phyloP scores from a whole-genome alignment of 2,797 vertebrate genomes.

The Monodelphis domestica region DNA sequence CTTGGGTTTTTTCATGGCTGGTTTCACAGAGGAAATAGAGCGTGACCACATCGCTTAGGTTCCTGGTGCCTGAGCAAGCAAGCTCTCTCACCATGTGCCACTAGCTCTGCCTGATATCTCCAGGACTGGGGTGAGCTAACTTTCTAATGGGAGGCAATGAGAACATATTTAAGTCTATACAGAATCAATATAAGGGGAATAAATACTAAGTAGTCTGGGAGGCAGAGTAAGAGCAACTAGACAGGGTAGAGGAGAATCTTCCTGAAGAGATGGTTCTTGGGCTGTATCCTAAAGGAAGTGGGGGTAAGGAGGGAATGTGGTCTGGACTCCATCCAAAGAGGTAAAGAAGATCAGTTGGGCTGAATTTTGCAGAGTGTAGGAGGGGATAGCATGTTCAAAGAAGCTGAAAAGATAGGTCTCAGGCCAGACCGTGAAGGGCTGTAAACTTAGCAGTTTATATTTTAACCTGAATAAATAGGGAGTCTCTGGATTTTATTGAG shows the following conservation, averaged over 20 bases:
- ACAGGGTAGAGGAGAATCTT: background rate
- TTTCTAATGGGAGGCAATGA: background rate
- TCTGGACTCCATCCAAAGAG: background rate
- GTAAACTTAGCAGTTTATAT: background rate
- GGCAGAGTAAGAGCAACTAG: too few relatives aligned
- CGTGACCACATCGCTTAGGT: conserved; percentile 73
- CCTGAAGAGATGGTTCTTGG: too few relatives aligned
- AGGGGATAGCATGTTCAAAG: background rate
- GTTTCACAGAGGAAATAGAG: conserved; percentile 79
- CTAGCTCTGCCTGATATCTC: conserved; percentile 3
- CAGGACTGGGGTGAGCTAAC: conserved; percentile 54
- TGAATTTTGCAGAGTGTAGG: too few relatives aligned
- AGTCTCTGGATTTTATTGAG: background rate
- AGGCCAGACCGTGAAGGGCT: background rate
- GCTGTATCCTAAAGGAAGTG: background rate
- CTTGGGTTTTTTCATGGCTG: conserved; percentile 70
- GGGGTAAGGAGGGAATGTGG: background rate
- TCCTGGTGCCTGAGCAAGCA: conserved; percentile 67
- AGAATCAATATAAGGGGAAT: background rate
- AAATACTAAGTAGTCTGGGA: background rate
- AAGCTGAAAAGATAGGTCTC: background rate
- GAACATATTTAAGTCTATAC: too few relatives aligned
- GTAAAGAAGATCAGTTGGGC: background rate
- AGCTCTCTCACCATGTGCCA: conserved; percentile 54
- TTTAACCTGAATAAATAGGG: background rate